Evolutionary conservation across 2,113 vertebrate genomes (phyloP).

Genomic region (Epinephelus moara): DNA sequence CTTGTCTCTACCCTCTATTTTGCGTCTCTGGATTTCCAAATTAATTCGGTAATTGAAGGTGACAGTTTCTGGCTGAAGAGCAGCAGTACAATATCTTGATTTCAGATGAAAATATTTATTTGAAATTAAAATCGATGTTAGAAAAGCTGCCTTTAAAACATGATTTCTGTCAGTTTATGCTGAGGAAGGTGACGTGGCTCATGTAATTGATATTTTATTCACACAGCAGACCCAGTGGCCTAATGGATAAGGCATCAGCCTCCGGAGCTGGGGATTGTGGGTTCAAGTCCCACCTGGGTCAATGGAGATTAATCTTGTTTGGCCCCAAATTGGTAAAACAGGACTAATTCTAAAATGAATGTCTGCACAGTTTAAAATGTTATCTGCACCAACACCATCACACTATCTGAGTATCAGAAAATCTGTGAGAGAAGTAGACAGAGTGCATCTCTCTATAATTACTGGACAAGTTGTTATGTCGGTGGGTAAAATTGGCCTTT

Average conservation of each 20-base stretch:
- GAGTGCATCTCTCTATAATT: not conserved
- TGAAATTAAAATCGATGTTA: too few relatives aligned
- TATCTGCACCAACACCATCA: not conserved
- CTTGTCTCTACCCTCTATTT: not conserved
- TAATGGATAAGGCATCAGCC: slow-evolving; percentile 99
- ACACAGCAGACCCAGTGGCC: slow-evolving; percentile 89
- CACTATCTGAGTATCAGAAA: not conserved
- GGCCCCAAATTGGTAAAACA: not conserved
- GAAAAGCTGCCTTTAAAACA: not conserved
- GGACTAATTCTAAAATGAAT: not conserved
- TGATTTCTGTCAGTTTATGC: not conserved
- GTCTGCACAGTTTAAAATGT: not conserved
- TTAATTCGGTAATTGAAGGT: not conserved
- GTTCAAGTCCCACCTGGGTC: slow-evolving; percentile 82
- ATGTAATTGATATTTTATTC: too few relatives aligned
- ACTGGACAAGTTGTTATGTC: not conserved
- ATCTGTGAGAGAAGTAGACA: not conserved
- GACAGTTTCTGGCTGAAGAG: too few relatives aligned
- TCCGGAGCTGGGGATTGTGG: slow-evolving; percentile 91
- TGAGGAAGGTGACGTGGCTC: too few relatives aligned
- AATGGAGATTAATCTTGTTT: not conserved
- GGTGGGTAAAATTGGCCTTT: not conserved
- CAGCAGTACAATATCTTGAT: not conserved
- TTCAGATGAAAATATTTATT: too few relatives aligned
- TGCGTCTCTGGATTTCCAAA: not conserved